Percentiles rank a stretch among this genome's conserved stretches.
phyloP scores from a whole-genome alignment of 2,113 vertebrate species.

The Camelus dromedarius region DNA sequence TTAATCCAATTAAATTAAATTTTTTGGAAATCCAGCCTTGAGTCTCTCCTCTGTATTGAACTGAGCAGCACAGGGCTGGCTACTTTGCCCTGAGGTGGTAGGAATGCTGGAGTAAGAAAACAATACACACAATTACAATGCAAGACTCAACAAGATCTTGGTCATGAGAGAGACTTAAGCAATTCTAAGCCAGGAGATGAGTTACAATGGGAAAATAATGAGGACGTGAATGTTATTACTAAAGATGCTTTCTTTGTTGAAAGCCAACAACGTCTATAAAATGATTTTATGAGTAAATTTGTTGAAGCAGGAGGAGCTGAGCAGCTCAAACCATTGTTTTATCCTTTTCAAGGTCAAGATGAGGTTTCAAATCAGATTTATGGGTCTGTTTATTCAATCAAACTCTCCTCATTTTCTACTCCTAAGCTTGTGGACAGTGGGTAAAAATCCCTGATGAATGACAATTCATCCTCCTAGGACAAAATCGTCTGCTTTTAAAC shows the following conservation, averaged over 20 bases:
- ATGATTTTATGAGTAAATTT: slow-evolving; percentile 59
- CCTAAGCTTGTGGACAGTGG: not conserved
- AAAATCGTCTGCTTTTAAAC: not conserved
- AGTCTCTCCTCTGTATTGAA: not conserved
- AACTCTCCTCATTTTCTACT: slow-evolving; percentile 25
- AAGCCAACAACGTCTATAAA: slow-evolving; percentile 48
- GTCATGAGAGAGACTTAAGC: not conserved
- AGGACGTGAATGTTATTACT: not conserved
- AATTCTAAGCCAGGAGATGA: slow-evolving; percentile 14
- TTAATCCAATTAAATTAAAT: slow-evolving; percentile 38
- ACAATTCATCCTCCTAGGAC: not conserved
- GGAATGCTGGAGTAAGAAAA: not conserved
- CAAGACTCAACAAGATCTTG: not conserved
- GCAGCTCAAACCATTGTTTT: not conserved
- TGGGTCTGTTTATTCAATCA: slow-evolving; percentile 6
- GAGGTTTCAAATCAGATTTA: slow-evolving; percentile 53
- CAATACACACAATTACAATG: not conserved
- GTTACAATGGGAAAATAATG: not conserved
- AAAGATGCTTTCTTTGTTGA: not conserved
- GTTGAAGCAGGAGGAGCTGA: slow-evolving; percentile 9
- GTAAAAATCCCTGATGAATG: not conserved
- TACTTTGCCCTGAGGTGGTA: slow-evolving; percentile 3
- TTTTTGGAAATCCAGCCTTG: not conserved
- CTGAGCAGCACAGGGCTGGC: not conserved
- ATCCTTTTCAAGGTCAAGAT: slow-evolving; percentile 55